phyloP scores from a whole-genome alignment of 2,113 vertebrate species.

The Peromyscus polionotus region DNA sequence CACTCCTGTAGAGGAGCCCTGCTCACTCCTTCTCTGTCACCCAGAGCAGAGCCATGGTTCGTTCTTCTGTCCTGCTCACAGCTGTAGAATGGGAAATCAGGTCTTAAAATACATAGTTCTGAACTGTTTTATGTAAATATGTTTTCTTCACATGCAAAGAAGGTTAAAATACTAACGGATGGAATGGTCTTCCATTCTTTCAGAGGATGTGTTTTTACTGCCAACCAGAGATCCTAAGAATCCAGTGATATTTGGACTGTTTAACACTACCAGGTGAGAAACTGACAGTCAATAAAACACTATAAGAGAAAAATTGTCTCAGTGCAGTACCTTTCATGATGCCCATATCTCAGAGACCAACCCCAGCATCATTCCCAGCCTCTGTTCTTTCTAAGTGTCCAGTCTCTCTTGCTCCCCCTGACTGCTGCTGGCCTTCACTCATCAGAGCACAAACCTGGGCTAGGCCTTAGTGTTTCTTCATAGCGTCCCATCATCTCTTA shows the following conservation, averaged over 20 bases:
- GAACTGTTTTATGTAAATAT: not conserved
- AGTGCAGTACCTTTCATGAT: not conserved
- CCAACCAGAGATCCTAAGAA: slow-evolving; percentile 95
- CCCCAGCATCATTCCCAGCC: not conserved
- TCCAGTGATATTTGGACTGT: slow-evolving; percentile 97
- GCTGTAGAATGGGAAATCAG: not conserved
- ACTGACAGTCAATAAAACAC: not conserved
- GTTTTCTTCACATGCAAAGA: not conserved
- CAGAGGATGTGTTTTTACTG: slow-evolving; percentile 97
- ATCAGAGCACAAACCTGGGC: not conserved
- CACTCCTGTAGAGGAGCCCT: not conserved
- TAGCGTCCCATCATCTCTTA: not conserved
- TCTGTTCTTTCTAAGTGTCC: not conserved
- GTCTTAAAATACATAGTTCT: not conserved
- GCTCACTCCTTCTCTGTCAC: not conserved
- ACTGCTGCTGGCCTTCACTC: not conserved
- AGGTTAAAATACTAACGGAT: not conserved
- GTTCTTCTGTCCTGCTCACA: not conserved
- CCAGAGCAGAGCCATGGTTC: not conserved
- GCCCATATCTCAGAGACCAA: not conserved
- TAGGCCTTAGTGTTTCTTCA: not conserved
- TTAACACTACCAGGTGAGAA: slow-evolving; percentile 97
- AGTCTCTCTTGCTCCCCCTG: not conserved
- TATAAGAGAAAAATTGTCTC: not conserved
- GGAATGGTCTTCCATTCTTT: slow-evolving; percentile 82